Evolutionary conservation across 1,140 invertebrate species (phyloP).

Genomic region (Drosophila pallidifrons): DNA sequence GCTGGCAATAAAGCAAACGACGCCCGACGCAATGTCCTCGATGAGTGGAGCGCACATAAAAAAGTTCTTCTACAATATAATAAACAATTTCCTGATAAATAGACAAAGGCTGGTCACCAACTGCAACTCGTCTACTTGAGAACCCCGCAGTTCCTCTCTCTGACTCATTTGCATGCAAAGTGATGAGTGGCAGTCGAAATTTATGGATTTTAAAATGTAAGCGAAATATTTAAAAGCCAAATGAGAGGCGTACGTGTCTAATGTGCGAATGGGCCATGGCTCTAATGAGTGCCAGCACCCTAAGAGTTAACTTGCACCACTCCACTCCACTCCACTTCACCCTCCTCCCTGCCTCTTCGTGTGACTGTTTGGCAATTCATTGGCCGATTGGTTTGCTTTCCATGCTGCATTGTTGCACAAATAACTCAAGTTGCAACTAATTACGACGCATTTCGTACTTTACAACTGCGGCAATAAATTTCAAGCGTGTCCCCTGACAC

Average conservation of each 20-base stretch:
- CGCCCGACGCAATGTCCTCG: slow-evolving; percentile 46
- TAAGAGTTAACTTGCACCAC: slow-evolving; percentile 2
- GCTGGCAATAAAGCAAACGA: slow-evolving; percentile 66
- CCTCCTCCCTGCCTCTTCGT: neutral
- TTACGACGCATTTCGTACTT: slow-evolving; percentile 82
- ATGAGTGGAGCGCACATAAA: slow-evolving; percentile 57
- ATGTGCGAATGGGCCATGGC: slow-evolving; percentile 67
- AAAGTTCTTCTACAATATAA: slow-evolving; percentile 73
- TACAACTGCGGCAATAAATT: slow-evolving; percentile 82
- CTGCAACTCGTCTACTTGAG: neutral
- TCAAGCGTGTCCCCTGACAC: slow-evolving; percentile 77
- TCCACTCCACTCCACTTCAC: neutral
- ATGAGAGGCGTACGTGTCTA: slow-evolving; percentile 74
- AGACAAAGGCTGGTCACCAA: slow-evolving; percentile 30
- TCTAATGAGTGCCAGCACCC: slow-evolving; percentile 51
- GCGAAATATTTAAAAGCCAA: slow-evolving; percentile 56
- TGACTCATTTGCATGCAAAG: slow-evolving; percentile 74
- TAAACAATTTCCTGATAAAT: slow-evolving; percentile 83
- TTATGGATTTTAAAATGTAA: slow-evolving; percentile 79
- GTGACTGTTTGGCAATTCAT: slow-evolving; percentile 24
- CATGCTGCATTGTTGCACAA: slow-evolving; percentile 77
- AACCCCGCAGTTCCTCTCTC: neutral
- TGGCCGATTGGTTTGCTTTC: slow-evolving; percentile 34
- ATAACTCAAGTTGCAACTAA: slow-evolving; percentile 84
- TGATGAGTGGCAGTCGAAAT: slow-evolving; percentile 60